Evolutionary conservation across 92 coral and sea anemone genomes (phyloP), one percentile per base, ranked within the genome.

Genomic region (Hydrozoanthus gracilis): DNA sequence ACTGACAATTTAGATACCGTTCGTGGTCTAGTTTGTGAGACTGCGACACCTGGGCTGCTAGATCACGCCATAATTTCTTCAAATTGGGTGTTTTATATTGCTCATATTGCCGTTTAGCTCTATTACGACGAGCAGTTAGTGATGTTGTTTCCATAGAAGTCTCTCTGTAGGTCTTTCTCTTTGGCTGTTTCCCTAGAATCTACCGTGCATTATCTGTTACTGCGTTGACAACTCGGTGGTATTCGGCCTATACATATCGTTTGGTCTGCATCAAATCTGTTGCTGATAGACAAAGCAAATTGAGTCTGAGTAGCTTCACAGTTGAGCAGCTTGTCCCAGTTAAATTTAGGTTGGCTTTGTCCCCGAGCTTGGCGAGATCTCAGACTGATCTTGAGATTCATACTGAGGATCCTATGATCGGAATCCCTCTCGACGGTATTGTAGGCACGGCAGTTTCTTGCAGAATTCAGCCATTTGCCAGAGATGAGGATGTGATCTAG

Each of bases 321-420:
- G 61, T 54, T 54, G 9, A 54, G 61, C 61, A 54, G 2, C 2
- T 54, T 54, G 14, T 0, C 61, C 61, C 61, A 54, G 61, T 54
- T 54, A 54, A 54, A 27, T 54, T 13, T 8, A 54, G 61, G 61
- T 7, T 2, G 67, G 18, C 8, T 61, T 61, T 61, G 67, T 61
- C 17, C 67, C 67, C 67, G 67, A 61, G 67, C 67, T 4, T 61
- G 13, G 13, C 67, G 13, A 61, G n/a, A 61, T 4, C 67, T 61
- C 67, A 61, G 67, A 61, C 67, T 61, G 15, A 61, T 61, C 67
- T 61, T 61, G 67, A 61, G 67, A 12, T 61, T 61, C 67, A 54
- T 54, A 13, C 61, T 54, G 61, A 54, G 61, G 14, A 54, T 54
- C 2, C 61, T 54, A 13, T 54, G 61, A 13, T 54, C 61, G 14